phyloP scores from a whole-genome alignment of 2,888 invertebrate genomes.

The Sabatieria punctata region DNA sequence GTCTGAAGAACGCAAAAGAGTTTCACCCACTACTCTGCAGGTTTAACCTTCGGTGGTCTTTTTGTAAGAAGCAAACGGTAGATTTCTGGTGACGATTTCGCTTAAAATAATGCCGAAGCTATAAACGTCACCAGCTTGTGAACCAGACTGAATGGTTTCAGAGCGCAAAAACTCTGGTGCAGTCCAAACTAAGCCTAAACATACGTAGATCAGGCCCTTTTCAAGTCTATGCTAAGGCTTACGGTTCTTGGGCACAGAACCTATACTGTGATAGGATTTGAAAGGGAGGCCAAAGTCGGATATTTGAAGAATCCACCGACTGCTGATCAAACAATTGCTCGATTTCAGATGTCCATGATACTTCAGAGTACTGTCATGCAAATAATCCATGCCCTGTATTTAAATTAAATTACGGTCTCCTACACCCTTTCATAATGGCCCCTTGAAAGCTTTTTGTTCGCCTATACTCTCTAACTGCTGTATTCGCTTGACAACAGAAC shows the following conservation, averaged over 20 bases:
- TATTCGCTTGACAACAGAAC: too few relatives aligned
- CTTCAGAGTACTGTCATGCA: conserved; percentile 1
- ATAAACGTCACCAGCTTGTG: conserved; percentile 8
- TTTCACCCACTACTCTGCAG: background rate
- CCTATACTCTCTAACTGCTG: too few relatives aligned
- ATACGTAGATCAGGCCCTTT: too few relatives aligned
- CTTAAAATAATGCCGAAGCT: conserved; percentile 7
- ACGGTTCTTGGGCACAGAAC: too few relatives aligned
- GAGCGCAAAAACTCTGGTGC: conserved; percentile 8
- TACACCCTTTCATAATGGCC: too few relatives aligned
- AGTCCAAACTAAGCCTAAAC: conserved; percentile 5
- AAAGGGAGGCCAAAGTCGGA: conserved; percentile 9
- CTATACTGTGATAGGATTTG: too few relatives aligned
- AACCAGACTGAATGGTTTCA: background rate
- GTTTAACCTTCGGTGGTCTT: conserved; percentile 3
- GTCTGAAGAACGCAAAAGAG: background rate
- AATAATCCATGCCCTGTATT: conserved; percentile 7
- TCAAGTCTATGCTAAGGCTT: too few relatives aligned
- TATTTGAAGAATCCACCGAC: conserved; percentile 7
- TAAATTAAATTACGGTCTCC: too few relatives aligned
- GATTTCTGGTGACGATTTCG: conserved; percentile 5
- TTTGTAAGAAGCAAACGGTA: conserved; percentile 2
- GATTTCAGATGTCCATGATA: conserved; percentile 9
- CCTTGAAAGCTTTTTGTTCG: background rate
- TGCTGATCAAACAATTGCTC: conserved; percentile 9